Base-by-base conservation (phyloP, 1,140 invertebrate species). In the Drosophila auraria region DNA sequence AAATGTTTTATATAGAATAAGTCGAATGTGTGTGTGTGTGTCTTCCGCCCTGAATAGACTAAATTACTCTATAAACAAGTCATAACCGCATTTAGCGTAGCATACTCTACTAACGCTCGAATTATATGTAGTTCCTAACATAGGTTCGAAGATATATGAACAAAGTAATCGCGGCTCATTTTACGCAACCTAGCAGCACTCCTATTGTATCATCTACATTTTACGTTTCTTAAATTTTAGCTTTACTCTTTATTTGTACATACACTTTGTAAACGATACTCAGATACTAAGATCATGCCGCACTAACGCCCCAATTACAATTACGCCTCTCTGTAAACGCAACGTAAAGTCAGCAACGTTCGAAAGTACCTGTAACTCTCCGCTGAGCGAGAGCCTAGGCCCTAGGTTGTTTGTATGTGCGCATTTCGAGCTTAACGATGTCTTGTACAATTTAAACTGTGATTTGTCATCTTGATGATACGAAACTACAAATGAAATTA, bases 71-170 rank as follows among this genome's bases (percentile, higher is more conserved):
- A 65, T 56, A 69, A 54, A 59, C 49, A 20, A 57, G 65, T 49
- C 44, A 54, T 49, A 64, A 83, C 40, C 64, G 68, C 80, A 78
- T 80, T 78, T 89, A 89, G 61, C 56, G 69, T 87, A 81, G 78
- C 36, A 56, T 62, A 70, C 36, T 65, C 59, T 73, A 68, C 69
- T 73, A 70, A 65, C 73, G 69, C 70, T 54, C 63, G 47, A 64
- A 60, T 47, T 78, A 64, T 50, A 72, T 84, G 83, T 87, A 89
- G 84, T 87, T 81, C 64, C 81, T 79, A 79, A 58, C 47, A 40
- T 63, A 61, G 77, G 66, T 45, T 57, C 33, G 11, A 50, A 42
- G 11, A 64, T 42, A 59, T 53, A 75, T 45, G 51, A 75, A 68
- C 44, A n/a, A 66, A 59, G 64, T 51, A 59, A 54, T 64, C 63